A percentile compares a stretch with the other conserved stretches of the same genome.
These are phyloP conservation scores for Eonycteris spelaea DNA, from an alignment of 2,113 vertebrate species.

Conservation along the genomic window DNA sequence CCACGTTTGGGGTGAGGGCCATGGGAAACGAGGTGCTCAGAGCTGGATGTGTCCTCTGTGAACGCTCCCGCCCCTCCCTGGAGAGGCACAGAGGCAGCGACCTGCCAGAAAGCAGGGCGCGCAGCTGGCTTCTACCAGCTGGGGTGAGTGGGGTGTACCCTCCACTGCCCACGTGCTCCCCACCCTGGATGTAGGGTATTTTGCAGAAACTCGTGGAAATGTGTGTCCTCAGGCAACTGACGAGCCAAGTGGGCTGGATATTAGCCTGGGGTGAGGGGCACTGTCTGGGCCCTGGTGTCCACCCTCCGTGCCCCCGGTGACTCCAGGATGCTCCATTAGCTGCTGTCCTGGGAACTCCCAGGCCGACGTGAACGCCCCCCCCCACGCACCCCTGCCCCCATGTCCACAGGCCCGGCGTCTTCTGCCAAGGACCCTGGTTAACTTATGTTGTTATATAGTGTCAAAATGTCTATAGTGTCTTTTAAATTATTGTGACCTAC, in stretches of 20 bases:
- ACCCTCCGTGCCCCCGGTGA: fast-evolving
- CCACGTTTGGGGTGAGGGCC: neutral
- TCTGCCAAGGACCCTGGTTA: slow-evolving; percentile 82
- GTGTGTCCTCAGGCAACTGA: neutral
- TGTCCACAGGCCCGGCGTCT: slow-evolving; percentile 45
- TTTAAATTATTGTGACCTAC: slow-evolving; percentile 87
- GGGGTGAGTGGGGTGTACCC: too few relatives aligned
- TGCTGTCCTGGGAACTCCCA: neutral
- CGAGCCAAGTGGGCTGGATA: neutral
- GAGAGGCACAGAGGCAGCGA: neutral
- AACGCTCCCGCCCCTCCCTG: fast-evolving
- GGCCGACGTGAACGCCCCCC: neutral
- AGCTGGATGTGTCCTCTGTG: neutral
- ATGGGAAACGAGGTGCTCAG: fast-evolving
- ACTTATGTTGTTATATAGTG: slow-evolving; percentile 86
- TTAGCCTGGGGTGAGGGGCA: neutral
- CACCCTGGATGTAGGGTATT: neutral
- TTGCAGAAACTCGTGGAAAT: neutral
- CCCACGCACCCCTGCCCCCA: fast-evolving
- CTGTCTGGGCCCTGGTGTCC: neutral
- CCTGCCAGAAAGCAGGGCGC: neutral
- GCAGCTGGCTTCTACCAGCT: neutral
- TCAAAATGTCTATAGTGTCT: slow-evolving; percentile 85
- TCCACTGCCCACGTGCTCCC: fast-evolving
- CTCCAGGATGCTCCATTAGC: neutral